phyloP scores from a whole-genome alignment of 2,888 invertebrate species.

The Drosophila borealis region DNA sequence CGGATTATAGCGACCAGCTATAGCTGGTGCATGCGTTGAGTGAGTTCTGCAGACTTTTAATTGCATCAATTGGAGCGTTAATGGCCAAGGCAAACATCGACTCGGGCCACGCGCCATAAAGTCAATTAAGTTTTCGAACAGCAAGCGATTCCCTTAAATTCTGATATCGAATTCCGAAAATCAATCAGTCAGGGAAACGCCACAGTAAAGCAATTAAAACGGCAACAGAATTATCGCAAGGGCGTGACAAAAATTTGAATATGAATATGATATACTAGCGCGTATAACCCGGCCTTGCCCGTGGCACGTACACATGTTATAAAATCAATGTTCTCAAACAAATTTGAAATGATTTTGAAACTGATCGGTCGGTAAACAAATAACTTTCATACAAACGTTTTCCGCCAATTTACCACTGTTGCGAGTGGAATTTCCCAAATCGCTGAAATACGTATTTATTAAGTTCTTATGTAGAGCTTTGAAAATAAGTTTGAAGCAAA shows the following conservation, averaged over 20 bases:
- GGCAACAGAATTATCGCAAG: neutral
- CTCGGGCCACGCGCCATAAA: constrained; percentile 25
- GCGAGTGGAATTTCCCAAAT: no score
- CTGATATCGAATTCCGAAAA: neutral
- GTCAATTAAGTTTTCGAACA: constrained; percentile 40
- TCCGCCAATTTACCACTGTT: no score
- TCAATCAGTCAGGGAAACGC: constrained; percentile 1
- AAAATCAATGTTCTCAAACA: no score
- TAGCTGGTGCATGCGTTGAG: constrained; percentile 3
- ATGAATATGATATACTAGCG: no score
- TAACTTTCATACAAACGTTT: no score
- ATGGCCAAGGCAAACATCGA: constrained; percentile 12
- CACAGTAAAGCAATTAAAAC: neutral
- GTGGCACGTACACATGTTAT: no score
- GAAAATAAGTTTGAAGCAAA: no score
- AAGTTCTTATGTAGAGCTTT: no score
- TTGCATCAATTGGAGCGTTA: constrained; percentile 75
- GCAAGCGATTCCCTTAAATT: constrained; percentile 1
- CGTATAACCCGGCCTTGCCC: no score
- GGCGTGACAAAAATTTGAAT: neutral
- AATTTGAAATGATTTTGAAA: no score
- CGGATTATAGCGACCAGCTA: constrained; percentile 26
- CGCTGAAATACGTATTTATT: no score
- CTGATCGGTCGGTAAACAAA: no score
- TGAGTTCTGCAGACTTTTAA: constrained; percentile 35